Percentiles rank a stretch among this genome's conserved stretches.
These are phyloP conservation scores for Oxyura jamaicensis DNA, from an alignment of 2,113 vertebrate species.

Conservation along the genomic window DNA sequence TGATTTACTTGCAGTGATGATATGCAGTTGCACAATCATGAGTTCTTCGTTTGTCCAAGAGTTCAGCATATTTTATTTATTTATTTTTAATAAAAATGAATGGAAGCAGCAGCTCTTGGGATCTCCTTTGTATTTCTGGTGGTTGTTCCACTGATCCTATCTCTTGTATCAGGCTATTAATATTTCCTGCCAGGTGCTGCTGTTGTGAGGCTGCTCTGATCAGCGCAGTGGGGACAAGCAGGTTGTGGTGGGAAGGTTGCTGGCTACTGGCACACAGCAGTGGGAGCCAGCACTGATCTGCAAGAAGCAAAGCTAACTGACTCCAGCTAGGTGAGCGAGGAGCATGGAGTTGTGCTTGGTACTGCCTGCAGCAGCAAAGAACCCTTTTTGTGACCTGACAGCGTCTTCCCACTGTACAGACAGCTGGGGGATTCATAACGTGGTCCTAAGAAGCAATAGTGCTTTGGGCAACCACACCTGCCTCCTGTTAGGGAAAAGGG, in stretches of 20 bases:
- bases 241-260: fast-evolving
- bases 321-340: fast-evolving
- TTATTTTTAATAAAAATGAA: too few species aligned
- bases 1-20: background rate
- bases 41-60: background rate
- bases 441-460: background rate
- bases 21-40: background rate
- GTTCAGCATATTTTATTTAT: background rate
- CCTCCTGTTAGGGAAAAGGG: background rate
- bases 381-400: background rate
- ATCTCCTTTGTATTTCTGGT: background rate
- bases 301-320: background rate
- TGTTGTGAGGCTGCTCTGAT: background rate
- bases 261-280: fast-evolving
- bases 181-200: background rate
- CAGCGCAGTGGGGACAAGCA: background rate
- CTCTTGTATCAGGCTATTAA: background rate
- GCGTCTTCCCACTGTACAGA: background rate
- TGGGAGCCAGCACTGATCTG: background rate
- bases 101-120: background rate
- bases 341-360: background rate
- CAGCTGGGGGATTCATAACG: background rate
- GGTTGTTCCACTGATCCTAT: background rate
- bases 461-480: background rate
- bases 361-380: background rate